Conservation (phyloP, 2,113 vertebrate species). For the Hippopotamus amphibius region DNA sequence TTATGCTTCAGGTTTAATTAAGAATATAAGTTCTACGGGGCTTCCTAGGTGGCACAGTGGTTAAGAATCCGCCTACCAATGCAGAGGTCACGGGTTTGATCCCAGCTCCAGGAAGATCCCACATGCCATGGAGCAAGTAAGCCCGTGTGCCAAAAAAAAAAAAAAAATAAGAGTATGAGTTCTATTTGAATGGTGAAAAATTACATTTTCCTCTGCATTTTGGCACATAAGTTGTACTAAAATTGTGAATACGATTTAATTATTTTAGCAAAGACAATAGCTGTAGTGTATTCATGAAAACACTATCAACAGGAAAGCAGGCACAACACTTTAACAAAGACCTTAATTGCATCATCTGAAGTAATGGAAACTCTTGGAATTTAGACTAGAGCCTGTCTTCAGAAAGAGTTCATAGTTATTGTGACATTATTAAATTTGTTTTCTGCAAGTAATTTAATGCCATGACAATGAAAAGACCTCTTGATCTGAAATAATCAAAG, state of each 20-base stretch:
- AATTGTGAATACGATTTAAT: not conserved
- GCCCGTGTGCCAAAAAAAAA: no score
- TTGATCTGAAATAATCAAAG: conserved; percentile 69
- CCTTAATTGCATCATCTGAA: conserved; percentile 59
- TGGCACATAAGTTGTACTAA: not conserved
- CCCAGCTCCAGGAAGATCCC: no score
- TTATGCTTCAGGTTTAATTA: not conserved
- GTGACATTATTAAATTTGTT: conserved; percentile 61
- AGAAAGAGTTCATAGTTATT: not conserved
- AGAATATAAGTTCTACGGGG: not conserved
- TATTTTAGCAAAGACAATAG: conserved; percentile 60
- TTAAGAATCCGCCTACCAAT: no score
- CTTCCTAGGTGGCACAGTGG: no score
- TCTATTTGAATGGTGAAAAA: conserved; percentile 29
- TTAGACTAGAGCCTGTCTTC: conserved; percentile 53
- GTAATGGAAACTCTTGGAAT: conserved; percentile 59
- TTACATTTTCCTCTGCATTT: conserved; percentile 3
- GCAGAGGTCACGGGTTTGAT: no score
- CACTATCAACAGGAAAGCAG: not conserved
- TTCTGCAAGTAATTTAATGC: conserved; percentile 64
- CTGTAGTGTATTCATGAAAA: not conserved
- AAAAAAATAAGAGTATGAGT: not conserved
- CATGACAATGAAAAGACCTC: conserved; percentile 62
- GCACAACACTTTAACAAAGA: not conserved
- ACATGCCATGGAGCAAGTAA: no score